These are phyloP conservation scores for Anthopleura sola DNA, from an alignment of 64 coral and sea anemone species.

Conservation along the genomic window DNA sequence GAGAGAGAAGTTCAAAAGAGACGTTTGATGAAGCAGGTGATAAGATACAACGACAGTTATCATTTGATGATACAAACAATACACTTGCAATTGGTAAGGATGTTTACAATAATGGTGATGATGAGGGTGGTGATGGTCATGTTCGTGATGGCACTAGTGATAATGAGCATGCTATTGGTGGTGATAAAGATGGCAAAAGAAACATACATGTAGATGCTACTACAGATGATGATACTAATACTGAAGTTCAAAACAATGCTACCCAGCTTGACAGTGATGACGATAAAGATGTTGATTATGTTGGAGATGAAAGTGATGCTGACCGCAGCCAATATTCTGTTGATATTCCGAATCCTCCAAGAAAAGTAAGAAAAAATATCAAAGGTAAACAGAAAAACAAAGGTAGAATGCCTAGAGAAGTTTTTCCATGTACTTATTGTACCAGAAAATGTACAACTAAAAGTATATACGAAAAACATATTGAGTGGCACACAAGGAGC, in stretches of 20 bases:
- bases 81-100: not conserved
- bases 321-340: too few species aligned
- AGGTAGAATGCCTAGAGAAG: not conserved
- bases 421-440: not conserved
- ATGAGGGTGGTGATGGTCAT: not conserved
- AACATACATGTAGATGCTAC: not conserved
- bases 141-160: not conserved
- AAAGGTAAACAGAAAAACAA: not conserved
- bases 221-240: not conserved
- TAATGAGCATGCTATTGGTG: too few species aligned
- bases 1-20: too few species aligned
- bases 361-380: not conserved
- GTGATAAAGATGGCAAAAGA: not conserved
- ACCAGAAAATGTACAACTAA: not conserved
- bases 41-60: not conserved
- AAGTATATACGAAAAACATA: not conserved
- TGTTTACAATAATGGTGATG: not conserved
- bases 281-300: not conserved
- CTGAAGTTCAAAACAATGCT: not conserved
- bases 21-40: too few species aligned
- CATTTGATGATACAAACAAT: not conserved
- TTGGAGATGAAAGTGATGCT: not conserved
- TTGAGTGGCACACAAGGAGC: not conserved
- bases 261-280: not conserved
- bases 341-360: not conserved